phyloP scores from a whole-genome alignment of 2,888 invertebrate genomes.

The Allophyes oxyacanthae region DNA sequence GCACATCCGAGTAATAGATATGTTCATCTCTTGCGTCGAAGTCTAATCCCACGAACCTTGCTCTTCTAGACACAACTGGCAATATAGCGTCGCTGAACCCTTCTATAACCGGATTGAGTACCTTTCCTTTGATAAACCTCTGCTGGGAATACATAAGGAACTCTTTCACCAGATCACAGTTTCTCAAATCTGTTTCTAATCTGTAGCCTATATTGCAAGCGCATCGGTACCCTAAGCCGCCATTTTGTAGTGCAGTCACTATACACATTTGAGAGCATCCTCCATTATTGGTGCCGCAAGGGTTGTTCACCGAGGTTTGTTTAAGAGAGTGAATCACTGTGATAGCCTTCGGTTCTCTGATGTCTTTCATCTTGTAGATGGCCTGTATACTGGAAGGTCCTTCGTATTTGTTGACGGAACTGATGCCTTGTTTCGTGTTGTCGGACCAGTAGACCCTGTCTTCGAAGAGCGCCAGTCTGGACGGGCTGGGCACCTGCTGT shows the following conservation, averaged over 20 bases:
- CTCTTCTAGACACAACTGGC: constrained; percentile 97
- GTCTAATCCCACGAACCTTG: constrained; percentile 98
- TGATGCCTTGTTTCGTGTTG: constrained; percentile 95
- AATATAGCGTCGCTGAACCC: constrained; percentile 98
- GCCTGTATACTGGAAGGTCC: constrained; percentile 94
- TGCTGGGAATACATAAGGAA: constrained; percentile 99
- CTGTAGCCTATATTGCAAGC: constrained; percentile 97
- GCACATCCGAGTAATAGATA: constrained; percentile 99
- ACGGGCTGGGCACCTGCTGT: constrained; percentile 95
- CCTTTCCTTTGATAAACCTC: constrained; percentile 98
- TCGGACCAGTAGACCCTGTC: constrained; percentile 97
- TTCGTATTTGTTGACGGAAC: constrained; percentile 96
- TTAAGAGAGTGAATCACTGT: constrained; percentile 94
- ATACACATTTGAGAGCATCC: constrained; percentile 98
- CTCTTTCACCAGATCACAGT: constrained; percentile 94
- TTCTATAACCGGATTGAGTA: constrained; percentile 95
- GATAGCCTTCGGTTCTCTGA: constrained; percentile 95
- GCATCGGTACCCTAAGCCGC: constrained; percentile 95
- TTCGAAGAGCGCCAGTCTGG: constrained; percentile 95
- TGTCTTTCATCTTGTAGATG: constrained; percentile 94
- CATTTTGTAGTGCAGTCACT: constrained; percentile 93
- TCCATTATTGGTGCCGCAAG: constrained; percentile 96
- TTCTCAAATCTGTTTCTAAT: constrained; percentile 92
- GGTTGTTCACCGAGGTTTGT: constrained; percentile 93
- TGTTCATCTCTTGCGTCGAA: constrained; percentile 97